phyloP scores from a whole-genome alignment of 2,797 vertebrate genomes.

The Brachymystax lenok region DNA sequence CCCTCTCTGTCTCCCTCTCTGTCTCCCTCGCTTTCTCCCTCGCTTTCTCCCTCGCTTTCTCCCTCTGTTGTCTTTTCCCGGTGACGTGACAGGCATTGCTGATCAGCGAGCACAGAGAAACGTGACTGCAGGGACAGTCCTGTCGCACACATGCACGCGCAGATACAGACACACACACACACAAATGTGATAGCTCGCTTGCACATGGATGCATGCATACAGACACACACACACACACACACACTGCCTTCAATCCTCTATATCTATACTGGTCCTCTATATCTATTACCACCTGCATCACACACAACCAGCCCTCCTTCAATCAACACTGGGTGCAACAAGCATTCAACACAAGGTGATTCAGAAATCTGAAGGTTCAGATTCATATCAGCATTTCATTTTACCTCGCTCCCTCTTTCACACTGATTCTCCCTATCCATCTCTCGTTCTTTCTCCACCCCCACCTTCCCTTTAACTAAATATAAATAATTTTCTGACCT shows the following conservation, averaged over 20 bases:
- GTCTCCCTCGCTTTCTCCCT: neutral
- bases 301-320: neutral
- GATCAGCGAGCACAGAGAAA: conserved; percentile 49
- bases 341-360: neutral
- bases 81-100: conserved; percentile 64
- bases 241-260: neutral
- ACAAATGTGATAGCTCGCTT: neutral
- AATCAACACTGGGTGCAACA: neutral
- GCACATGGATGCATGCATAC: neutral
- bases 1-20: neutral
- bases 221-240: conserved; percentile 7
- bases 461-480: neutral
- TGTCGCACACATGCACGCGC: neutral
- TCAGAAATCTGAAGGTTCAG: conserved; percentile 11
- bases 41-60: conserved; percentile 14
- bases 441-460: conserved; percentile 11
- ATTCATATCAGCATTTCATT: neutral
- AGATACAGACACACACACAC: conserved; percentile 4
- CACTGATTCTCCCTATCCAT: neutral
- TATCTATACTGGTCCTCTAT: conserved; percentile 4
- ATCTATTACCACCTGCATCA: neutral
- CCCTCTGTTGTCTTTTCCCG: conserved; percentile 60
- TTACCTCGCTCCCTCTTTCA: conserved; percentile 2
- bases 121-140: conserved; percentile 22
- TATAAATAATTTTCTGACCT: neutral